Conservation (phyloP, 1,140 invertebrate species). For the Linepithema humile region DNA sequence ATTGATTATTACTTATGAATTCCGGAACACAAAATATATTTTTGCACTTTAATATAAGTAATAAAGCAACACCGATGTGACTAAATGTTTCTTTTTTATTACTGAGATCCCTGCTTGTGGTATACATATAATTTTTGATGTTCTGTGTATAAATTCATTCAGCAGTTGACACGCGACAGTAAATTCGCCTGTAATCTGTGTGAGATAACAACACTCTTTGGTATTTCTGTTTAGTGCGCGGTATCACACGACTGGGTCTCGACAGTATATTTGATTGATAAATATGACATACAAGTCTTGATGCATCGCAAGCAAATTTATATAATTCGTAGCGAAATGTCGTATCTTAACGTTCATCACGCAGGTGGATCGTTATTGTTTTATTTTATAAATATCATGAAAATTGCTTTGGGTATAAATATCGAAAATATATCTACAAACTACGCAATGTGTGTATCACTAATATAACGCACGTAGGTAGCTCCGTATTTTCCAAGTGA, state of each 20-base stretch:
- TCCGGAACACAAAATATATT: neutral
- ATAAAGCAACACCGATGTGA: slow-evolving; percentile 39
- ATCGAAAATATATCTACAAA: slow-evolving; percentile 21
- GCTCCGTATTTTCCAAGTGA: neutral
- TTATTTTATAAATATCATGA: slow-evolving; percentile 14
- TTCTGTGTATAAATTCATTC: slow-evolving; percentile 43
- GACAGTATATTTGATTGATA: slow-evolving; percentile 32
- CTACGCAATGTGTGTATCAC: slow-evolving; percentile 9
- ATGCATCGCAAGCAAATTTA: slow-evolving; percentile 4
- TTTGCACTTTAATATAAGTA: slow-evolving; percentile 1
- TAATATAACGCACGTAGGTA: slow-evolving; percentile 12
- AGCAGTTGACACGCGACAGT: neutral
- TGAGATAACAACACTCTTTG: slow-evolving; percentile 51
- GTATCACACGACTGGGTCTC: neutral
- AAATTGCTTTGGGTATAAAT: slow-evolving; percentile 9
- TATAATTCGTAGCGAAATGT: slow-evolving; percentile 23
- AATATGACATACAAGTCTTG: slow-evolving; percentile 31
- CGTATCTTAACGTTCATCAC: neutral
- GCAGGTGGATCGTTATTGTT: neutral
- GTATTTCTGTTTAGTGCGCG: slow-evolving; percentile 37
- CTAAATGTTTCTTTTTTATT: slow-evolving; percentile 54
- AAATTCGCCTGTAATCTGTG: slow-evolving; percentile 44
- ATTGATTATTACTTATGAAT: neutral
- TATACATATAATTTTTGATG: neutral
- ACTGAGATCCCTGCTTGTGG: slow-evolving; percentile 16